These are phyloP conservation scores for Branchinecta lindahli DNA, from an alignment of 1,140 invertebrate genomes.

Conservation along the genomic window DNA sequence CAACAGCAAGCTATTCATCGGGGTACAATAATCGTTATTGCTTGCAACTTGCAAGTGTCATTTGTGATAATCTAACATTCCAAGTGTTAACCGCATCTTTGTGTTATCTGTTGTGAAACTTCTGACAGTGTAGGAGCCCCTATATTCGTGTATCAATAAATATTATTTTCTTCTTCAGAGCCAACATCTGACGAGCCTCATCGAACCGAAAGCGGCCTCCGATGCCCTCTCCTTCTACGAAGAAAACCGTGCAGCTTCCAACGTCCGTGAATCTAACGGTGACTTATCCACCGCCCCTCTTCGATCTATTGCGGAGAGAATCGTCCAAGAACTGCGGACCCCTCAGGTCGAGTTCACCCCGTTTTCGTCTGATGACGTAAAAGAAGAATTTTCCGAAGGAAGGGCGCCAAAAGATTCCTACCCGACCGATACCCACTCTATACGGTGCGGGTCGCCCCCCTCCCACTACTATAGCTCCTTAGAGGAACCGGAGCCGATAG, in stretches of 20 bases:
- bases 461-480: conserved; percentile 65
- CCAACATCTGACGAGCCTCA: conserved; percentile 55
- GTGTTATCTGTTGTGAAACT: too few relatives aligned
- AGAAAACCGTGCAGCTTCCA: conserved; percentile 38
- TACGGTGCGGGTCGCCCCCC: conserved; percentile 51
- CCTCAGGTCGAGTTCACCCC: conserved; percentile 7
- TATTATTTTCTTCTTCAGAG: conserved; percentile 35
- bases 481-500: conserved; percentile 64
- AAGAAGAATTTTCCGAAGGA: not conserved
- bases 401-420: not conserved
- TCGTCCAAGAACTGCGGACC: conserved; percentile 10
- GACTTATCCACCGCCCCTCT: not conserved
- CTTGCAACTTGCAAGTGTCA: too few relatives aligned
- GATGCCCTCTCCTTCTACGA: conserved; percentile 66
- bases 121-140: too few relatives aligned
- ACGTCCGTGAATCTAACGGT: conserved; percentile 14
- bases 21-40: too few relatives aligned
- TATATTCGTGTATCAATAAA: not conserved
- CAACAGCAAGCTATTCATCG: too few relatives aligned
- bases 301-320: conserved; percentile 16
- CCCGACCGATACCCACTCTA: conserved; percentile 46
- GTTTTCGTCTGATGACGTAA: not conserved
- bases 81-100: too few relatives aligned
- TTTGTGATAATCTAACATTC: too few relatives aligned
- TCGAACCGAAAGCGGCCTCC: conserved; percentile 66